Conservation (phyloP, 2,113 vertebrate genomes). For the Poicephalus gulielmi region DNA sequence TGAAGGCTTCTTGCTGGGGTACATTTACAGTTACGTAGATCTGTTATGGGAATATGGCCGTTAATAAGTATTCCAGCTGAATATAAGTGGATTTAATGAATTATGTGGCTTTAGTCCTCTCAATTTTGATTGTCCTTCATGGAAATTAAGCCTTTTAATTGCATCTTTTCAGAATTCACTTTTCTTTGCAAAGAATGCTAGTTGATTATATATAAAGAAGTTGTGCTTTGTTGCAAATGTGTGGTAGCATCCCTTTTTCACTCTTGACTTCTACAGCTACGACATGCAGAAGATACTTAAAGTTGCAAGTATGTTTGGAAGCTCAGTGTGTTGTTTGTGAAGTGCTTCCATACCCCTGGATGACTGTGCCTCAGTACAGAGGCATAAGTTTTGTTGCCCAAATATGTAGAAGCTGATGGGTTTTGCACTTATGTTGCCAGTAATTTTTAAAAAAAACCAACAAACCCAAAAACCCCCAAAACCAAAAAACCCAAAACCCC, state of each 20-base stretch:
- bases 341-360: neutral
- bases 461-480: too few relatives aligned
- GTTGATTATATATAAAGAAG: neutral
- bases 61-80: slow-evolving; percentile 5
- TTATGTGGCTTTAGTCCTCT: neutral
- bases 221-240: neutral
- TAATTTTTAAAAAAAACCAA: neutral
- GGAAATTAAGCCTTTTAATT: neutral
- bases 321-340: neutral
- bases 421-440: neutral
- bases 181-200: neutral
- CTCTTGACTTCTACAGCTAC: neutral
- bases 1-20: neutral
- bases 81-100: neutral
- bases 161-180: neutral
- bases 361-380: neutral
- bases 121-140: neutral
- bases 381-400: neutral
- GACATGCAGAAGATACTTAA: neutral
- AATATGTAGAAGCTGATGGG: neutral
- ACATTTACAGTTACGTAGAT: neutral
- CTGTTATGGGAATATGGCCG: neutral
- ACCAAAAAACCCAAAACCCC: too few relatives aligned
- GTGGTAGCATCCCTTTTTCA: neutral
- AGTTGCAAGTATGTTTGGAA: neutral